Conservation (phyloP, 1,140 invertebrate species). For the Venustaconcha ellipsiformis region DNA sequence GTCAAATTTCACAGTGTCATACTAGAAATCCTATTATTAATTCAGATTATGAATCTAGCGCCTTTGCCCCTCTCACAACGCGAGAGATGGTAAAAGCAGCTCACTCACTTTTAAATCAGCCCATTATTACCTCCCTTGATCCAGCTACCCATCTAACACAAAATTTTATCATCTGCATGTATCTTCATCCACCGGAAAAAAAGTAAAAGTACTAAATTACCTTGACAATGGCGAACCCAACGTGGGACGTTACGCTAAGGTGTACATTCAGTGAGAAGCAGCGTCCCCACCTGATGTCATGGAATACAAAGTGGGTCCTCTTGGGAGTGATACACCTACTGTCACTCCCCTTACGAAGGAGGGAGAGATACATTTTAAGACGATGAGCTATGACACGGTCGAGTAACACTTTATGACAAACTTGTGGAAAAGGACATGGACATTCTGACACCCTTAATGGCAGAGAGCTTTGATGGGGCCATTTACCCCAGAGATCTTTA, state of each 20-base stretch:
- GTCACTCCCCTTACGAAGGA: not conserved
- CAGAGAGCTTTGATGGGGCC: constrained; percentile 25
- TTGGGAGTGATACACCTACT: constrained; percentile 3
- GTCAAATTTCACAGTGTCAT: not conserved
- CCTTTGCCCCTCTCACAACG: constrained; percentile 17
- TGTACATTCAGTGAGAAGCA: constrained; percentile 13
- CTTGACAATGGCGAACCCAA: constrained; percentile 8
- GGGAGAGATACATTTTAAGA: constrained; percentile 24
- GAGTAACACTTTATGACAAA: constrained; percentile 5
- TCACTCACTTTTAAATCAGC: not conserved
- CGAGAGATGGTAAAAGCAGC: constrained; percentile 22
- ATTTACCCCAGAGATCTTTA: constrained; percentile 6
- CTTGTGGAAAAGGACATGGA: constrained; percentile 10
- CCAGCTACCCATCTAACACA: constrained; percentile 1
- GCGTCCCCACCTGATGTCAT: constrained; percentile 15
- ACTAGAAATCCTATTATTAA: constrained; percentile 7
- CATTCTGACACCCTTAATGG: constrained; percentile 11
- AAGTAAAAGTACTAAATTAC: constrained; percentile 14
- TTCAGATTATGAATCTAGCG: constrained; percentile 10
- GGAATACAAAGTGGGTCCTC: constrained; percentile 29
- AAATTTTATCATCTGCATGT: constrained; percentile 20
- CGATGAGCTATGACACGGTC: constrained; percentile 11
- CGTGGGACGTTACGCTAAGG: constrained; percentile 16
- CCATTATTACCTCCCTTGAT: constrained; percentile 10
- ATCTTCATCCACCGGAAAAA: constrained; percentile 8